phyloP scores from a whole-genome alignment of 2,888 invertebrate species.

The Drosophila greeni region DNA sequence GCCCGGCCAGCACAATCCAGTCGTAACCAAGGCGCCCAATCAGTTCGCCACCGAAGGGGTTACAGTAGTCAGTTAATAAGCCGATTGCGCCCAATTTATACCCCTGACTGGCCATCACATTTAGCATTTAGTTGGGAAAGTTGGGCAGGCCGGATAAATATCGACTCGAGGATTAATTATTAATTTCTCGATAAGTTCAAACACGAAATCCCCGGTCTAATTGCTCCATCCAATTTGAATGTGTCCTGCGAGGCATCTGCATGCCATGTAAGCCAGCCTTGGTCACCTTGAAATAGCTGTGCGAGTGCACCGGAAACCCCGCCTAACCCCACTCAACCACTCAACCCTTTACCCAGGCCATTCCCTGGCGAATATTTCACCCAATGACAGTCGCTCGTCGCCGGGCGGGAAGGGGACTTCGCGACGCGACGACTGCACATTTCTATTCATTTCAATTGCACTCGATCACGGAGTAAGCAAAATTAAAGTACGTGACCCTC shows the following conservation, averaged over 20 bases:
- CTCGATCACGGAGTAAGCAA: slow-evolving; percentile 69
- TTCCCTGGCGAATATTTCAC: slow-evolving; percentile 22
- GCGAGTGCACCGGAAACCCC: slow-evolving; percentile 11
- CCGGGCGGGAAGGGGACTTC: not conserved
- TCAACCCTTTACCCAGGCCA: not conserved
- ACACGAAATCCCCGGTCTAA: not conserved
- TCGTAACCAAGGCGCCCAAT: not conserved
- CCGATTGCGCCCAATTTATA: slow-evolving; percentile 20
- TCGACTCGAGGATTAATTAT: too few species aligned
- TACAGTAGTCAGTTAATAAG: slow-evolving; percentile 18
- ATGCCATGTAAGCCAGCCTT: not conserved
- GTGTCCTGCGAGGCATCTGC: slow-evolving; percentile 4
- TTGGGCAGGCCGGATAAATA: too few species aligned
- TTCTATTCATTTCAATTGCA: slow-evolving; percentile 69
- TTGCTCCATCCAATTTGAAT: slow-evolving; percentile 12
- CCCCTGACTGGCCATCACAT: slow-evolving; percentile 8
- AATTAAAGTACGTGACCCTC: slow-evolving; percentile 71
- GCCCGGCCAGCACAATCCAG: slow-evolving; percentile 11
- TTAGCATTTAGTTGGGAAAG: not conserved
- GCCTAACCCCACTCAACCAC: not conserved
- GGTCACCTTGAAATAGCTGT: slow-evolving; percentile 1
- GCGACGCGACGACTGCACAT: slow-evolving; percentile 34
- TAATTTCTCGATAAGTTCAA: not conserved
- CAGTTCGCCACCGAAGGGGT: not conserved
- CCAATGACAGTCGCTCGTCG: slow-evolving; percentile 39